Conservation (phyloP, 2,113 vertebrate genomes). For the Leucoraja erinaceus region DNA sequence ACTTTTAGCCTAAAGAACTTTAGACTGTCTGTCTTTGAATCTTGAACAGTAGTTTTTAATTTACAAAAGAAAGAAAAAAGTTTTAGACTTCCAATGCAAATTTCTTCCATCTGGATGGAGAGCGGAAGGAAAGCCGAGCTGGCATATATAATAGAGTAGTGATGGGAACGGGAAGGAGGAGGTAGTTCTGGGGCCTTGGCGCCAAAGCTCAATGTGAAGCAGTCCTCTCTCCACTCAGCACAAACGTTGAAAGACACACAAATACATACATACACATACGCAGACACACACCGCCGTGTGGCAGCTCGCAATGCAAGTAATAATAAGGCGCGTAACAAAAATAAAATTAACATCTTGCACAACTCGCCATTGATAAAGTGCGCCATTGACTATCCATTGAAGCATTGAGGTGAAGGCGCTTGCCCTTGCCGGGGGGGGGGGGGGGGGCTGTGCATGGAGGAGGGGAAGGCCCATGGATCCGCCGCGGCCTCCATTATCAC, state of each 20-base stretch:
- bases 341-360: neutral
- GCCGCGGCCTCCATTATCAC: neutral
- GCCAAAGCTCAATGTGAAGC: conserved; percentile 26
- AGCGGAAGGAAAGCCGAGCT: neutral
- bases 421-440: neutral
- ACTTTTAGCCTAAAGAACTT: too few species aligned
- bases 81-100: neutral
- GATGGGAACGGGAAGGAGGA: neutral
- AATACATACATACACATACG: neutral
- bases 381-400: too few species aligned
- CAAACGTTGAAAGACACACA: neutral
- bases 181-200: conserved; percentile 20
- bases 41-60: too few species aligned
- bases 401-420: too few species aligned
- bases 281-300: neutral
- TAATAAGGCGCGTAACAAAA: neutral
- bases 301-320: neutral
- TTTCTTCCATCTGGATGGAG: neutral
- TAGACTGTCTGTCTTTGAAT: too few species aligned
- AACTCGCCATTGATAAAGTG: neutral
- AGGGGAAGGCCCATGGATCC: neutral
- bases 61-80: neutral
- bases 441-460: neutral
- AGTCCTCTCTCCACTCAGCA: neutral
- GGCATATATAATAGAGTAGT: too few species aligned